phyloP scores from a whole-genome alignment of 2,797 vertebrate genomes.

The Peromyscus melanophrys region DNA sequence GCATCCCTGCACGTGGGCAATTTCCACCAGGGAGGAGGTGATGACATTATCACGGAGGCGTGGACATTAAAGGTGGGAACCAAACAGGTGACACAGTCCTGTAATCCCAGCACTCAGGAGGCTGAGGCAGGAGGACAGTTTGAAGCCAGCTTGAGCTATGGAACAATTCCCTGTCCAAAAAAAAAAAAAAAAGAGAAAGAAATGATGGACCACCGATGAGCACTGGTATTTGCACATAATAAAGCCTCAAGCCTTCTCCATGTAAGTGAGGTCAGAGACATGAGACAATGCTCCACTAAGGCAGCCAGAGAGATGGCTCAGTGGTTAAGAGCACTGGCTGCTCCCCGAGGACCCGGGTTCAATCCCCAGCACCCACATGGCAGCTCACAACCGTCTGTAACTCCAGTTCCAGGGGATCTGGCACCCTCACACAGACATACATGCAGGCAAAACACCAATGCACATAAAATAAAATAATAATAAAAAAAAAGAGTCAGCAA shows the following conservation, averaged over 20 bases:
- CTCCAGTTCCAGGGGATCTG: too few relatives aligned
- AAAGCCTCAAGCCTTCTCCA: neutral
- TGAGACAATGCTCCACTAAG: too few relatives aligned
- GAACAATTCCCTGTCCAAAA: neutral
- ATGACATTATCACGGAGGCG: neutral
- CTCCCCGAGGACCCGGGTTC: too few relatives aligned
- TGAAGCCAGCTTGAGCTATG: neutral
- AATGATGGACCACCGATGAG: neutral
- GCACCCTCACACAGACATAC: too few relatives aligned
- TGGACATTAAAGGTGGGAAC: neutral
- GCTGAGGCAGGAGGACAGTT: neutral
- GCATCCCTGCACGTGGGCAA: neutral
- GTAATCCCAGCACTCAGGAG: neutral
- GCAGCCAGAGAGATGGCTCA: neutral
- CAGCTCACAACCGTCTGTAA: too few relatives aligned
- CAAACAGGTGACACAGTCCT: neutral
- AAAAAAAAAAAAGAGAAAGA: neutral
- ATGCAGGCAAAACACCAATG: too few relatives aligned
- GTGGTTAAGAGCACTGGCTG: too few relatives aligned
- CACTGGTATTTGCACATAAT: accelerated
- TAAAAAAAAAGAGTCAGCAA: neutral
- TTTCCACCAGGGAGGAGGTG: too few relatives aligned
- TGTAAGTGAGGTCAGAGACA: neutral
- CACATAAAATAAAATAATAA: too few relatives aligned
- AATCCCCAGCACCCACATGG: too few relatives aligned